Evolutionary conservation across 2,113 vertebrate genomes (phyloP).

Genomic region (Hylia prasina): DNA sequence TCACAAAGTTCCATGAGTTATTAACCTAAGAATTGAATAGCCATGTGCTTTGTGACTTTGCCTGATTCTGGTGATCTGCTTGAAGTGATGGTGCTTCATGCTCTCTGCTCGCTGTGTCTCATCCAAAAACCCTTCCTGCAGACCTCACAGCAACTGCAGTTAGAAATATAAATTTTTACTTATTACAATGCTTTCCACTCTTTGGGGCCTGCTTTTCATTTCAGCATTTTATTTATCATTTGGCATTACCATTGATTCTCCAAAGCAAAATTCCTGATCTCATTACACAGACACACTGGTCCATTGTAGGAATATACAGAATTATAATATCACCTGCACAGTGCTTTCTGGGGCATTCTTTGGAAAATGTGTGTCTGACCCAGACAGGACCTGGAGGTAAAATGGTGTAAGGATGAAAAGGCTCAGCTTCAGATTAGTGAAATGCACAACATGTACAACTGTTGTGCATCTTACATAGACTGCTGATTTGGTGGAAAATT

Average conservation of each 20-base stretch:
- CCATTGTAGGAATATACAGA: neutral
- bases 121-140: neutral
- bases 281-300: neutral
- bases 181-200: neutral
- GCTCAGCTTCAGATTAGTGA: neutral
- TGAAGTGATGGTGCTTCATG: neutral
- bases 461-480: neutral
- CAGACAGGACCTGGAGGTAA: neutral
- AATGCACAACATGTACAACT: neutral
- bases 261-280: neutral
- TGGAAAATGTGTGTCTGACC: neutral
- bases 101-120: neutral
- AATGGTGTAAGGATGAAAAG: neutral
- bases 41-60: fast-evolving
- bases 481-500: neutral
- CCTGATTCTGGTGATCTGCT: neutral
- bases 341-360: neutral
- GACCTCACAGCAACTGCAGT: neutral
- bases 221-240: conserved; percentile 12
- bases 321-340: neutral
- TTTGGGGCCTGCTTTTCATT: neutral
- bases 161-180: neutral
- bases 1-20: neutral
- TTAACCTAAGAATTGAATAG: neutral
- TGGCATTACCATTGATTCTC: neutral